Base-by-base conservation (phyloP, 2,113 vertebrate genomes). In the Phalacrocorax carbo region DNA sequence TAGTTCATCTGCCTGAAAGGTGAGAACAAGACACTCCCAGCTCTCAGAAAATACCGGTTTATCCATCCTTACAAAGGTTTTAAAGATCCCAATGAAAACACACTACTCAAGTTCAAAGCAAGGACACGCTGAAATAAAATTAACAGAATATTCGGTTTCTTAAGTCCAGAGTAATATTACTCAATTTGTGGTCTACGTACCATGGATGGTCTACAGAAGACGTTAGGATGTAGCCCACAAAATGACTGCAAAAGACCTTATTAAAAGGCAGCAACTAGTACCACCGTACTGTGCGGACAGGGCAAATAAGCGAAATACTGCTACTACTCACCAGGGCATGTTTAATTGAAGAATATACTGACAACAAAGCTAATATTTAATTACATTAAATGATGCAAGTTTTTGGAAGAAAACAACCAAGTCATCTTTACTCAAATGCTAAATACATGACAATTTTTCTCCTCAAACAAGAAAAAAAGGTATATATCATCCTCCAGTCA, bases 201-300 rank as follows among this genome's bases (percentile, higher is more conserved):
- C 55, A 68, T 10, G 86, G 82, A 93, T 69, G 66, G 75, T 65
- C 85, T 61, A 42, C 19, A 73, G 75, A 49, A 76, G 40, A 90
- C 66, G 34, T 97, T 80, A 90, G 77, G 68, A 94, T 11, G 62
- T 7, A 90, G 84, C 90, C 93, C 96, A 96, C 91, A 91, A 72
- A 90, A 76, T 2, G 38, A 82, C 57, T 54, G 40, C 86, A 82
- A n/a, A 85, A 65, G 42, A 40, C 42, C 57, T 68, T 5, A 68
- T 11, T 42, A 26, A 82, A 90, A 84, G 80, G 38, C 81, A 84
- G 48, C 3, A 1, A 25, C 44, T 13, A 20, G n/a, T 13, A 86
- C 26, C 58, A 52, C 38, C 66, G 44, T 3, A 29, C 22, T 36
- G 15, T 0, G 9, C 44, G 86, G 86, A 46, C 38, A 44, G 1